Conservation (phyloP, 2,113 vertebrate species). For the Carettochelys insculpta region DNA sequence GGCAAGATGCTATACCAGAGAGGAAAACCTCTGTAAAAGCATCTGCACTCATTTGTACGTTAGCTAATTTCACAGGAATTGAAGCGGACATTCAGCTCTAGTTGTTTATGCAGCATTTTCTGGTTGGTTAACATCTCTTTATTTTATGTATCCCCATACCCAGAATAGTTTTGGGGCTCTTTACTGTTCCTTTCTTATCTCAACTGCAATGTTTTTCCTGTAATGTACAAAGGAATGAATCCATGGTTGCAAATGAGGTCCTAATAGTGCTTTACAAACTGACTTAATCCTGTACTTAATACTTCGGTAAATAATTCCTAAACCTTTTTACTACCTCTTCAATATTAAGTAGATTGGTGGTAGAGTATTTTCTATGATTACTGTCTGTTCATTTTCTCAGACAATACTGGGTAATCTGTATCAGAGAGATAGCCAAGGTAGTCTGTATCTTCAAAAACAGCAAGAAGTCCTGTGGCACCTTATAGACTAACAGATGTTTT, state of each 20-base stretch:
- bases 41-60: not conserved
- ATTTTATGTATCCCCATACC: not conserved
- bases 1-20: not conserved
- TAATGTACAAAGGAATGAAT: not conserved
- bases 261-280: not conserved
- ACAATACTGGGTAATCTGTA: not conserved
- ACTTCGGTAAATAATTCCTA: not conserved
- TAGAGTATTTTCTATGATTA: not conserved
- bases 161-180: not conserved
- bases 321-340: not conserved
- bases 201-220: not conserved
- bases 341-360: not conserved
- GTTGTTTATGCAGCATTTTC: not conserved
- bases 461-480: too few relatives aligned
- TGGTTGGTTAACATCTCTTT: accelerated
- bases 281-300: not conserved
- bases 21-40: not conserved
- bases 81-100: not conserved
- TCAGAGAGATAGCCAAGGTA: too few relatives aligned
- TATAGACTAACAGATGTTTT: too few relatives aligned
- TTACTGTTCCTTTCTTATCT: not conserved
- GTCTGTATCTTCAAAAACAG: too few relatives aligned
- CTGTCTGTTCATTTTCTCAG: not conserved
- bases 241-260: not conserved
- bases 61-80: not conserved